phyloP scores from a whole-genome alignment of 2,888 invertebrate genomes.

The Drosophila maculinotata region DNA sequence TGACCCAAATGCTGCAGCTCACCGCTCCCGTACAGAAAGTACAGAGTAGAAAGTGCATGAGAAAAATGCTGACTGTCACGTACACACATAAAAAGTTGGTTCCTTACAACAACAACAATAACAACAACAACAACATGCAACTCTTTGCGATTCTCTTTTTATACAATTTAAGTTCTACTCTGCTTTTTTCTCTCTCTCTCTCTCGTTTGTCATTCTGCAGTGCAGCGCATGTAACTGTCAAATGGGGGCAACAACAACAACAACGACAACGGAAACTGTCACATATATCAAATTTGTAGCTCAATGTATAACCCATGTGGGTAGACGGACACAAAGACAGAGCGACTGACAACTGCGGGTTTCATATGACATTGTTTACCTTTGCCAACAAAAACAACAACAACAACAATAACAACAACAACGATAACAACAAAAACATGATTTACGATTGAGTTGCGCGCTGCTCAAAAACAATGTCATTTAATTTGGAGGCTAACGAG shows the following conservation, averaged over 20 bases:
- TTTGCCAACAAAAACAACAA: slow-evolving; percentile 39
- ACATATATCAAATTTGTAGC: slow-evolving; percentile 47
- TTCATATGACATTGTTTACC: slow-evolving; percentile 72
- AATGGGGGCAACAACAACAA: slow-evolving; percentile 19
- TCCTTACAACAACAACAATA: slow-evolving; percentile 9
- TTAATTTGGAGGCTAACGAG: slow-evolving; percentile 66
- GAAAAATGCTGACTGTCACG: slow-evolving; percentile 57
- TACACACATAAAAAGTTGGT: slow-evolving; percentile 32
- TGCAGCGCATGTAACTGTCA: slow-evolving; percentile 63
- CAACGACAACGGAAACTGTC: slow-evolving; percentile 35
- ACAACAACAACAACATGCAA: slow-evolving; percentile 32
- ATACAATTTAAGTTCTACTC: background rate
- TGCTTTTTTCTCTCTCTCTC: background rate
- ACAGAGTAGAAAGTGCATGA: background rate
- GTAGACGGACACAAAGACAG: slow-evolving; percentile 6
- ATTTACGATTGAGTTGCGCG: slow-evolving; percentile 66
- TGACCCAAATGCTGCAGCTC: slow-evolving; percentile 65
- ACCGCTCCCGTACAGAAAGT: background rate
- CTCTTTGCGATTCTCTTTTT: slow-evolving; percentile 37
- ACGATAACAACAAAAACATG: slow-evolving; percentile 30
- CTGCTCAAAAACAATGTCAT: slow-evolving; percentile 61
- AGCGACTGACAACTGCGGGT: slow-evolving; percentile 55
- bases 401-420: slow-evolving; percentile 16
- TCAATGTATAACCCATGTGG: slow-evolving; percentile 26
- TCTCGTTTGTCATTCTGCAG: slow-evolving; percentile 55